Conservation (phyloP, 1,140 invertebrate genomes). For the Papilio helenus region DNA sequence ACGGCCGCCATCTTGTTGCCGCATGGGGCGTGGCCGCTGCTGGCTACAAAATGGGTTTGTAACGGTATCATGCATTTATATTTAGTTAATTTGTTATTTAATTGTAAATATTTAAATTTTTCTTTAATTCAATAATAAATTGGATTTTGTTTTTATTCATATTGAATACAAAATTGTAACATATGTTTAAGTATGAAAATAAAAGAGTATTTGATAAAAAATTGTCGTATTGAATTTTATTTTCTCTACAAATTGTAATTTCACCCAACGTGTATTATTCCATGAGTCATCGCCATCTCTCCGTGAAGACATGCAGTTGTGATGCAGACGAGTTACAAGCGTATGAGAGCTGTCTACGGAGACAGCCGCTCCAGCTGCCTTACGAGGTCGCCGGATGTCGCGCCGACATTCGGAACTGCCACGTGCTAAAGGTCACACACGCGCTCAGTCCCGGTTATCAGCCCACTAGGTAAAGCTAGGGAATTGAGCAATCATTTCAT, state of each 20-base stretch:
- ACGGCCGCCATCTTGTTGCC: constrained; percentile 81
- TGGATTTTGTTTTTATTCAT: constrained; percentile 79
- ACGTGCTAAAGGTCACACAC: constrained; percentile 53
- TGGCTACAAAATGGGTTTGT: constrained; percentile 79
- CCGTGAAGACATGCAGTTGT: constrained; percentile 62
- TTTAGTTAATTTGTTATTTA: constrained; percentile 65
- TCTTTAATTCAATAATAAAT: constrained; percentile 72
- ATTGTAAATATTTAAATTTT: constrained; percentile 74
- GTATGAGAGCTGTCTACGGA: constrained; percentile 44
- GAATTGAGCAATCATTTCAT: constrained; percentile 61
- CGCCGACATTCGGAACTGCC: constrained; percentile 48
- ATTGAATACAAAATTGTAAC: constrained; percentile 81
- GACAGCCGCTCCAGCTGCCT: constrained; percentile 47
- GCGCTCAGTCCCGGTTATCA: constrained; percentile 70
- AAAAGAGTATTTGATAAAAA: constrained; percentile 70
- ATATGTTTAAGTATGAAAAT: constrained; percentile 82
- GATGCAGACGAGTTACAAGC: constrained; percentile 52
- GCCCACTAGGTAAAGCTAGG: constrained; percentile 80
- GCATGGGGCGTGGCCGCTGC: constrained; percentile 70
- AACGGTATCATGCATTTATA: constrained; percentile 82
- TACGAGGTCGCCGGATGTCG: constrained; percentile 45
- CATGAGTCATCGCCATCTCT: constrained; percentile 77
- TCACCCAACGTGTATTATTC: constrained; percentile 80
- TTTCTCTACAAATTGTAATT: constrained; percentile 67
- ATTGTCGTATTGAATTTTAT: constrained; percentile 60